Base-by-base conservation (phyloP, 2,888 invertebrate species). In the Phania funesta region DNA sequence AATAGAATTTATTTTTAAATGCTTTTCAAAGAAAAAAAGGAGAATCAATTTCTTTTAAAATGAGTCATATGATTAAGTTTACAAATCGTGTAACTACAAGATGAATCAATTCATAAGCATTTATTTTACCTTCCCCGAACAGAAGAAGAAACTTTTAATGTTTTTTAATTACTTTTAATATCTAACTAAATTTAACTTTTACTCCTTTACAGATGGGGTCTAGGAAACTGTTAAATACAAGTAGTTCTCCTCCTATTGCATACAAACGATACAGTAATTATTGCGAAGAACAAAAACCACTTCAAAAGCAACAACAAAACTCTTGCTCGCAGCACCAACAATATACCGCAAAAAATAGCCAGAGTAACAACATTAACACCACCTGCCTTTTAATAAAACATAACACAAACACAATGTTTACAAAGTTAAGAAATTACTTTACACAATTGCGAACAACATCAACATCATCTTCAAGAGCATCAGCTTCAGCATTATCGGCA, bases 181-280 rank as follows among this genome's bases (percentile, higher is more conserved):
- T 38, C 2, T 3, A 11, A 50, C 62, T 41, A 38, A 24, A 24
- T 52, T 58, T 24, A 3, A 26, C n/a, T 58, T 60, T 7, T 52
- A 13, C 41, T 29, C 41, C 18, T 26, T 60, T 24, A 52, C 60
- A 82, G 82, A 82, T 82, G 82, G 82, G 78, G 78, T 58, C 35
- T n/a, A 78, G 65, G 18, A 82, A 68, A 52, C 64, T 78, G 9
- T 35, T 82, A 44, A 74, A 70, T 26, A 65, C 70, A 16, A 74
- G 74, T 52, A 82, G 78, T 74, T 82, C 82, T 22, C 82, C 82
- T 20, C 82, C 82, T 26, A 82, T 78, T 65, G 38, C 78, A 11
- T 78, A 78, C 48, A 50, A 65, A 58, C 71, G 78, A 16, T 52
- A 74, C 44, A 56, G 73, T 5, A 67, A 76, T 24, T 50, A 54